phyloP scores from a whole-genome alignment of 1,140 invertebrate species.

The Zelostemma sp. region DNA sequence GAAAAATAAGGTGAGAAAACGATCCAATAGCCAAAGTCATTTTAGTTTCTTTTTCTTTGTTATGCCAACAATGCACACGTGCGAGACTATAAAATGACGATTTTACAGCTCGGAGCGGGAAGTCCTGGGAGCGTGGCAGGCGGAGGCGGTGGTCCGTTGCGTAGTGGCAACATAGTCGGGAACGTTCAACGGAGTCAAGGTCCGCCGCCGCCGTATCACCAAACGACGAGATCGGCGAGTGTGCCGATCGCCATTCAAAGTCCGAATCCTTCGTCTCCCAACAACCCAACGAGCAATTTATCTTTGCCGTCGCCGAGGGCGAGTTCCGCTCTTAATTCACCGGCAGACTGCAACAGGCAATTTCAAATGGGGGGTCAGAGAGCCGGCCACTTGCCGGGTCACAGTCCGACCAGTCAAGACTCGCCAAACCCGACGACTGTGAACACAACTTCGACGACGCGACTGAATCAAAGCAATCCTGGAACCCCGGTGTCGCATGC shows the following conservation, averaged over 20 bases:
- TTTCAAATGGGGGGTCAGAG: conserved; percentile 68
- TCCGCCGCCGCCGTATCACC: conserved; percentile 88
- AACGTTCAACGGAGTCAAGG: conserved; percentile 79
- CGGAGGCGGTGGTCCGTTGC: conserved; percentile 61
- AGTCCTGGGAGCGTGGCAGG: conserved; percentile 54
- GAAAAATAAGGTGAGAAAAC: conserved; percentile 67
- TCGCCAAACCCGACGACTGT: conserved; percentile 68
- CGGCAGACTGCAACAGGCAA: conserved; percentile 73
- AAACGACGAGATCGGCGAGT: conserved; percentile 84
- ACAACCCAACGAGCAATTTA: conserved; percentile 79
- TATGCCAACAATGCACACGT: background rate
- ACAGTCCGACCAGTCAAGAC: conserved; percentile 75
- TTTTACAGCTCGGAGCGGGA: conserved; percentile 54
- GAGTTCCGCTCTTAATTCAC: conserved; percentile 79
- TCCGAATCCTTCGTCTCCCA: conserved; percentile 79
- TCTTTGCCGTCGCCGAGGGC: conserved; percentile 79
- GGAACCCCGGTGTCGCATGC: conserved; percentile 79
- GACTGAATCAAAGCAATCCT: conserved; percentile 77
- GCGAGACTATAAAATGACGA: background rate
- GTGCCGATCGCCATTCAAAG: conserved; percentile 84
- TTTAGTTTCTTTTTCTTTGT: background rate
- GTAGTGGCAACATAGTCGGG: conserved; percentile 67
- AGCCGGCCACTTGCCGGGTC: conserved; percentile 72
- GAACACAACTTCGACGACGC: conserved; percentile 65
- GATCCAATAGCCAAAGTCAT: background rate